These are phyloP conservation scores for Adelges cooleyi DNA, from an alignment of 1,140 invertebrate species.

Conservation along the genomic window DNA sequence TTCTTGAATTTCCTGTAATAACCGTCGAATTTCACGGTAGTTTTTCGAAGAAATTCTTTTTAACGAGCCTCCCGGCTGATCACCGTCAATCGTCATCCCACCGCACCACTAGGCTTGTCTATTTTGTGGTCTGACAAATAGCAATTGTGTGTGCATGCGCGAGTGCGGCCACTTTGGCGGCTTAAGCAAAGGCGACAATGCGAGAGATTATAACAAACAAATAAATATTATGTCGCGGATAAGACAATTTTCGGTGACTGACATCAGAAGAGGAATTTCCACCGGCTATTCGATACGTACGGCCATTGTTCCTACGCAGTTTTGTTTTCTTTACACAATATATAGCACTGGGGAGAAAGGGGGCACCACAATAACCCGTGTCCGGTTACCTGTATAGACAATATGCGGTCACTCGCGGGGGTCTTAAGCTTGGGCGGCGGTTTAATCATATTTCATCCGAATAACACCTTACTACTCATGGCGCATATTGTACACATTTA, in stretches of 20 bases:
- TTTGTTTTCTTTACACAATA: background rate
- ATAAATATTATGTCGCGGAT: too few species aligned
- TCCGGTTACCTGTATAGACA: conserved; percentile 7
- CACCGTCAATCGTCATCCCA: too few species aligned
- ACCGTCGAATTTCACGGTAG: too few species aligned
- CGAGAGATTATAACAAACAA: too few species aligned
- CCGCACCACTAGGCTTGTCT: too few species aligned
- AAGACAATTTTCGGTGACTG: background rate
- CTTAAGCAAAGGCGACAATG: too few species aligned
- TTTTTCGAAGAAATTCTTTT: too few species aligned
- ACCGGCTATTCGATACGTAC: background rate
- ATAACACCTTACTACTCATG: background rate
- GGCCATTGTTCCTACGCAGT: background rate
- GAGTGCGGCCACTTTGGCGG: too few species aligned
- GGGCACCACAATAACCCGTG: background rate
- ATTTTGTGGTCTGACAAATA: too few species aligned
- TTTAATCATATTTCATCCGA: conserved; percentile 10
- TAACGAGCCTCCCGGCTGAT: too few species aligned
- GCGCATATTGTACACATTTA: background rate
- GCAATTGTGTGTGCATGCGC: too few species aligned
- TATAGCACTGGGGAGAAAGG: background rate
- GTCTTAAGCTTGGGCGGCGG: background rate
- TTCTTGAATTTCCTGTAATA: too few species aligned
- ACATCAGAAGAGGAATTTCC: background rate
- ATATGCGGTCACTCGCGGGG: conserved; percentile 8